Conservation (phyloP, 2,113 vertebrate genomes). For the Myodes glareolus region DNA sequence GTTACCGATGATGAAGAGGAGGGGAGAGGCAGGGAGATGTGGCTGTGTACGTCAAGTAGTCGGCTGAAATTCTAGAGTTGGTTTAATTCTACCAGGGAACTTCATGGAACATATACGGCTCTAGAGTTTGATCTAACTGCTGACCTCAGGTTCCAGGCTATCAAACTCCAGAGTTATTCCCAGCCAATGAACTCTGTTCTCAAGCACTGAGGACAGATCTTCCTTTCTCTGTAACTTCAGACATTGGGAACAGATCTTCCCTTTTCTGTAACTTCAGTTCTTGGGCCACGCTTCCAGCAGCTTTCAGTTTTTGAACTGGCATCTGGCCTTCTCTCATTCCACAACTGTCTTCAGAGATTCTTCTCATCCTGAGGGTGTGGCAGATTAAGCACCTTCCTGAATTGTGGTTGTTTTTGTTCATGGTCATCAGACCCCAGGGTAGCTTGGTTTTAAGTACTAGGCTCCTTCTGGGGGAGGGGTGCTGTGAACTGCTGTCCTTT, state of each 20-base stretch:
- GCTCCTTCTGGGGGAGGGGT: neutral
- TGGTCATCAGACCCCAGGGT: neutral
- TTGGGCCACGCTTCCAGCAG: neutral
- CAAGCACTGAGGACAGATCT: neutral
- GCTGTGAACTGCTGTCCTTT: neutral
- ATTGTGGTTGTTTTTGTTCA: neutral
- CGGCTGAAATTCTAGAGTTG: neutral
- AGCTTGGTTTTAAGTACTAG: neutral
- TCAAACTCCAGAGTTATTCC: neutral
- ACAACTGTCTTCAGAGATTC: neutral
- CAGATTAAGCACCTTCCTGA: neutral
- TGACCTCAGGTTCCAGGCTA: neutral
- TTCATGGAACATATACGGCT: neutral
- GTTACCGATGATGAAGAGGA: neutral
- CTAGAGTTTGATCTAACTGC: neutral
- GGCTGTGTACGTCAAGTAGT: neutral
- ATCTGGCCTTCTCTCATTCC: neutral
- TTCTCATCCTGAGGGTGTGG: neutral
- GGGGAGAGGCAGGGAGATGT: neutral
- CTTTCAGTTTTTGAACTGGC: neutral
- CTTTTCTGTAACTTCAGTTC: neutral
- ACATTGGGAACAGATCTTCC: neutral
- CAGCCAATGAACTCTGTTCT: neutral
- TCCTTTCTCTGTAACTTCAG: neutral
- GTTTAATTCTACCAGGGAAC: neutral